Evolutionary conservation across 2,797 vertebrate genomes (phyloP), one percentile per base, ranked within the genome.

Genomic region (Champsocephalus esox): DNA sequence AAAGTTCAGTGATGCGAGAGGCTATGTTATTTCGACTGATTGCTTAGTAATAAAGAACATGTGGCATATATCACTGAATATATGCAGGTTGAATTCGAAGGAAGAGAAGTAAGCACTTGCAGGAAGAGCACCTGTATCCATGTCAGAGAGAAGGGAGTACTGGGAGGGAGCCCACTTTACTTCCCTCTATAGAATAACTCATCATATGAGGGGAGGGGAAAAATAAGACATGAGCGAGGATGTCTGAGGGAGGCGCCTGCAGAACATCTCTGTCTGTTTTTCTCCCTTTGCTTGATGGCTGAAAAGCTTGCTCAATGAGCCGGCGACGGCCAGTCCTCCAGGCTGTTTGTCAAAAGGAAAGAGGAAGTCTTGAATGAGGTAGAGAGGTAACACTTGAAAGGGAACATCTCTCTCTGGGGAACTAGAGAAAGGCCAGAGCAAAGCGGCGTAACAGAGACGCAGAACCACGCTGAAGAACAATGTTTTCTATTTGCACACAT

Each of bases 401-500:
- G 74, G 70, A 91, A 87, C 88, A 88, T 93, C 90, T 91, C 87
- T 90, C 77, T 91, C 84, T 63, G 66, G 81, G 81, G 80, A 85
- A 70, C 62, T 65, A 81, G 75, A 85, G 70, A 84, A 89, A 89
- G 89, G 80, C 63, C 73, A 19, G 54, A 59, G 70, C 61, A 83
- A 83, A 88, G 84, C 52, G 7, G 83, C 60, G 63, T 82, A 84
- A 83, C 84, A 72, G 75, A 79, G 84, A 90, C 56, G 77, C 72
- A 68, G 86, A 78, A 49, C 77, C 82, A 81, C 60, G 51, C 76
- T 52, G 66, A 73, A 56, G 80, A 90, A 89, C 83, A 90, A 69
- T 76, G 83, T 85, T 86, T 87, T 87, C 81, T 92, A 86, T 94
- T 93, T 90, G 89, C 86, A 84, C 87, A 88, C 73, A 92, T 95